Evolutionary conservation across 2,797 vertebrate genomes (phyloP).

Genomic region (Tragopan temminckii): DNA sequence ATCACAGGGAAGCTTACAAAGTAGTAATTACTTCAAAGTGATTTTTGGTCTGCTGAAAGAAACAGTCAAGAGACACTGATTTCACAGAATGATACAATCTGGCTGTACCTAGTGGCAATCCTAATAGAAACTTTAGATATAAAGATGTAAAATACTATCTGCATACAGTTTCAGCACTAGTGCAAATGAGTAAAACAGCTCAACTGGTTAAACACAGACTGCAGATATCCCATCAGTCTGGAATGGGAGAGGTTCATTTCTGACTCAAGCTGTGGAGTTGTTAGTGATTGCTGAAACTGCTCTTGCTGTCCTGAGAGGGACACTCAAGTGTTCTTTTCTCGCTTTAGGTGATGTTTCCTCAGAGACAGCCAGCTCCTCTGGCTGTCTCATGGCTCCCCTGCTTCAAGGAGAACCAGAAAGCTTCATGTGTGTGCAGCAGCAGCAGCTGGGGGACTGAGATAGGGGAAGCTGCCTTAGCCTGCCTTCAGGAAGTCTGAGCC

Average conservation of each 20-base stretch:
- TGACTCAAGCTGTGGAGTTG: background rate
- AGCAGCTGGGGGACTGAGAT: too few relatives aligned
- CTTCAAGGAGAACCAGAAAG: background rate
- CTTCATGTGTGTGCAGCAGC: background rate
- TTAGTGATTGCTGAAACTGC: background rate
- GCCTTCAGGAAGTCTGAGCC: background rate
- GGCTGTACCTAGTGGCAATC: background rate
- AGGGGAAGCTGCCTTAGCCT: background rate
- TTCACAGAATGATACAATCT: background rate
- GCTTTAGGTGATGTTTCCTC: fast-evolving
- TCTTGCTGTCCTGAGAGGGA: background rate
- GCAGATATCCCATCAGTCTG: background rate
- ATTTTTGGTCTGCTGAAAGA: background rate
- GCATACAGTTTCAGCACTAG: background rate
- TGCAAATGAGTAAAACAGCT: fast-evolving
- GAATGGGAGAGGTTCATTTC: background rate
- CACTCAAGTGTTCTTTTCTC: background rate
- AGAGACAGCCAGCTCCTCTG: background rate
- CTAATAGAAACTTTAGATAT: background rate
- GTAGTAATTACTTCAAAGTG: background rate
- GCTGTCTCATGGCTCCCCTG: background rate
- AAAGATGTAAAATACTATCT: background rate
- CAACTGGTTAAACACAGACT: background rate
- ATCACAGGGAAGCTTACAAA: background rate
- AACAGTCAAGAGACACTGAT: background rate